These are phyloP conservation scores for Notiomystis cincta DNA, from an alignment of 2,113 vertebrate species.

Conservation along the genomic window DNA sequence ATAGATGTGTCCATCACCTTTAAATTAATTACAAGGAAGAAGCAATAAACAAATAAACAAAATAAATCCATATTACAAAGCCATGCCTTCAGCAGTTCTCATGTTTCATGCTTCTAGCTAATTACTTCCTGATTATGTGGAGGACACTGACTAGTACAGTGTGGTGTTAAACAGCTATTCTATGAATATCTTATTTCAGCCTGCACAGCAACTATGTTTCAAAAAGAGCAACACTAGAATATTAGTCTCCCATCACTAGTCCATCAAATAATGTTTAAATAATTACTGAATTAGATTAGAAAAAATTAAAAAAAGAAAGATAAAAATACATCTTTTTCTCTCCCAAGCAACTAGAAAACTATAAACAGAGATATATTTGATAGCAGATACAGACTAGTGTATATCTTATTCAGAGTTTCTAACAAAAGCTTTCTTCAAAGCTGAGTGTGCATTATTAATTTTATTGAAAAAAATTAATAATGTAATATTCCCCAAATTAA, in stretches of 20 bases:
- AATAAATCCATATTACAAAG: background rate
- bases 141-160: background rate
- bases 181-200: background rate
- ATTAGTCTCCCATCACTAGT: background rate
- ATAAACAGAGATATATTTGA: background rate
- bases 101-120: background rate
- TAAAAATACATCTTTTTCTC: background rate
- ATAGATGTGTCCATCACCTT: background rate
- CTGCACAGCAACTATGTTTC: background rate
- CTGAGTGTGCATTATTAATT: background rate
- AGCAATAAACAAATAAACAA: background rate
- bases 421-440: background rate
- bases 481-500: background rate
- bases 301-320: background rate
- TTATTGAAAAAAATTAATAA: background rate
- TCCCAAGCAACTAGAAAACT: background rate
- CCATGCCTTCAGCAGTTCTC: background rate
- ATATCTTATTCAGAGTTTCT: background rate
- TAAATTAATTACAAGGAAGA: background rate
- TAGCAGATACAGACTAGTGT: background rate
- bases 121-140: background rate
- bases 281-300: background rate
- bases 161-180: background rate
- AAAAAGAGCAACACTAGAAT: background rate
- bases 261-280: background rate